Percentiles rank a stretch among this genome's conserved stretches.
These are phyloP conservation scores for Alloplasta piceator DNA, from an alignment of 2,888 invertebrate genomes.

Conservation along the genomic window DNA sequence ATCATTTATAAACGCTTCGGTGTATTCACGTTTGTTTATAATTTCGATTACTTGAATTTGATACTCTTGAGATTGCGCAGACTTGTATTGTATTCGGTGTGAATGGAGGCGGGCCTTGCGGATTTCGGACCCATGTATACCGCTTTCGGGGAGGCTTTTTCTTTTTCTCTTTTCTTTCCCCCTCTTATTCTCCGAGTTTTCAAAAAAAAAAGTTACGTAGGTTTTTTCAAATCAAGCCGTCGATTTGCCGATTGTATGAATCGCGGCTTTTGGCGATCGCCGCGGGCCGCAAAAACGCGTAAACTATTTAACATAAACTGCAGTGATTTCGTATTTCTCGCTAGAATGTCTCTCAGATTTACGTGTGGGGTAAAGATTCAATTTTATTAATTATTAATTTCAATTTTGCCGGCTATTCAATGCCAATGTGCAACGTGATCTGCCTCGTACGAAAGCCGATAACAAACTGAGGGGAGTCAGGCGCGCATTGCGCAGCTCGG, in stretches of 20 bases:
- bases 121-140: constrained; percentile 80
- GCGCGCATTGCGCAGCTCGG: constrained; percentile 46
- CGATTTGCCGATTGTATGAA: too few species aligned
- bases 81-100: constrained; percentile 75
- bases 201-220: too few species aligned
- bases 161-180: constrained; percentile 11
- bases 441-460: constrained; percentile 77
- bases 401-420: constrained; percentile 46
- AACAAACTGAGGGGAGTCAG: constrained; percentile 74
- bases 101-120: constrained; percentile 72
- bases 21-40: neutral
- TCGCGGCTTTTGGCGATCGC: constrained; percentile 14
- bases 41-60: constrained; percentile 76
- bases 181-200: neutral
- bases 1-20: constrained; percentile 25
- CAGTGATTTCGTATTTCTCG: neutral
- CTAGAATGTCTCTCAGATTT: neutral
- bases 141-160: constrained; percentile 55
- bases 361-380: neutral
- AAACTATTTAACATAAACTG: neutral
- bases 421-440: constrained; percentile 52
- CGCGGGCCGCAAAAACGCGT: constrained; percentile 42
- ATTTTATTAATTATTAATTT: constrained; percentile 8
- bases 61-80: constrained; percentile 77
- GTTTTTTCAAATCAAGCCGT: too few species aligned